Percentiles rank a stretch among this genome's conserved stretches.
Evolutionary conservation across 2,797 vertebrate species (phyloP).

Genomic region (Hypotaenidia philippensis): DNA sequence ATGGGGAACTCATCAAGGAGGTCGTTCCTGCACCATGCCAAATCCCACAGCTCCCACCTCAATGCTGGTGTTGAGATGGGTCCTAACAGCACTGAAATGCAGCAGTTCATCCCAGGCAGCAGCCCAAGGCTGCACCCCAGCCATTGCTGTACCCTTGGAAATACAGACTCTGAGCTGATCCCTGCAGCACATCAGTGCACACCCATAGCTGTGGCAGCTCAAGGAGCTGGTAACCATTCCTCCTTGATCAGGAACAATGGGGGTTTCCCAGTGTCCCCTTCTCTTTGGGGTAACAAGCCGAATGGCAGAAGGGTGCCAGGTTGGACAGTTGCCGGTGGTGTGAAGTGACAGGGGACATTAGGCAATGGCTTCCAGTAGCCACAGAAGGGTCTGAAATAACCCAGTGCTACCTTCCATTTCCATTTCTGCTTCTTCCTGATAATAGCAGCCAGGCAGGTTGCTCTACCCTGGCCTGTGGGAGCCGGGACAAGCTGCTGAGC

Average conservation of each 20-base stretch:
- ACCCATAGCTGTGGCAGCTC: background rate
- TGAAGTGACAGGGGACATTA: background rate
- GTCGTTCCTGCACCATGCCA: background rate
- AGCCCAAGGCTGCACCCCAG: background rate
- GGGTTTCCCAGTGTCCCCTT: background rate
- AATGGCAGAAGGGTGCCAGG: background rate
- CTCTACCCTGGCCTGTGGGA: background rate
- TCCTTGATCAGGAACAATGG: background rate
- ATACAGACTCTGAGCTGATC: background rate
- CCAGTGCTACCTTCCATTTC: background rate
- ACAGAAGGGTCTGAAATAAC: background rate
- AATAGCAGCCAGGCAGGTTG: background rate
- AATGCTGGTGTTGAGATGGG: background rate
- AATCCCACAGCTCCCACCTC: background rate
- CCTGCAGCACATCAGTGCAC: background rate
- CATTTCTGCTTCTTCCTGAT: background rate
- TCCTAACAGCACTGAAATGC: background rate
- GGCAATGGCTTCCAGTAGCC: background rate
- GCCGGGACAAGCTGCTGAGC: background rate
- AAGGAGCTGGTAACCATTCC: background rate
- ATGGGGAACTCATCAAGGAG: background rate
- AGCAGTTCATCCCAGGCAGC: background rate
- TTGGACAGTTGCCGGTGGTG: background rate
- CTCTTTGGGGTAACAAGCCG: background rate
- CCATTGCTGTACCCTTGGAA: background rate